A percentile compares a stretch with the other conserved stretches of the same genome.
phyloP scores from a whole-genome alignment of 2,113 vertebrate genomes.

The Oncorhynchus gorbuscha region DNA sequence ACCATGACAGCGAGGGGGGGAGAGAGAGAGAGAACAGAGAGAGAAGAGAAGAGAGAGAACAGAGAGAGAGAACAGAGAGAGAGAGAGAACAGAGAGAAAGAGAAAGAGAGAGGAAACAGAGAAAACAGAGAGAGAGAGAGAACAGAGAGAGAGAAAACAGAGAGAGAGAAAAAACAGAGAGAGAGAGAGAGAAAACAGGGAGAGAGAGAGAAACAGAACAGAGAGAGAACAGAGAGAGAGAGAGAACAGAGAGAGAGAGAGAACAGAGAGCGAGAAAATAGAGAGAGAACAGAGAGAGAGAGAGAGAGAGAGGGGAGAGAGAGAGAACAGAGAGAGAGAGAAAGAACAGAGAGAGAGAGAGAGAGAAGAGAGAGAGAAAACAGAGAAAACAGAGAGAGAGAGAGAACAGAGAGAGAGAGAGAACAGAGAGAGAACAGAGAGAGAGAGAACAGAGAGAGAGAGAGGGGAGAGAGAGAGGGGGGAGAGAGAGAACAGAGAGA shows the following conservation, averaged over 20 bases:
- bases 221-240: constrained; percentile 42
- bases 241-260: not conserved
- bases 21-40: constrained; percentile 40
- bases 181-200: not conserved
- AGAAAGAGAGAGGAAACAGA: constrained; percentile 30
- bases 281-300: constrained; percentile 28
- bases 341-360: constrained; percentile 18
- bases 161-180: constrained; percentile 38
- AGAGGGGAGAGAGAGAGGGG: constrained; percentile 9
- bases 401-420: constrained; percentile 41
- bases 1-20: constrained; percentile 40
- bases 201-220: constrained; percentile 47
- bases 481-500: constrained; percentile 25
- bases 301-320: too few relatives aligned
- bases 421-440: constrained; percentile 32
- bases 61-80: constrained; percentile 27
- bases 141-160: not conserved
- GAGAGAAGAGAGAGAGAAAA: constrained; percentile 18
- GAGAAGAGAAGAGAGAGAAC: constrained; percentile 21
- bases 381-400: constrained; percentile 10
- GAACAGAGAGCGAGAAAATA: too few relatives aligned
- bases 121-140: constrained; percentile 5
- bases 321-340: constrained; percentile 20
- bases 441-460: not conserved
- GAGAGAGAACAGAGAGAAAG: constrained; percentile 31